Conservation (phyloP, 2,888 invertebrate species). For the Hemaris fuciformis region DNA sequence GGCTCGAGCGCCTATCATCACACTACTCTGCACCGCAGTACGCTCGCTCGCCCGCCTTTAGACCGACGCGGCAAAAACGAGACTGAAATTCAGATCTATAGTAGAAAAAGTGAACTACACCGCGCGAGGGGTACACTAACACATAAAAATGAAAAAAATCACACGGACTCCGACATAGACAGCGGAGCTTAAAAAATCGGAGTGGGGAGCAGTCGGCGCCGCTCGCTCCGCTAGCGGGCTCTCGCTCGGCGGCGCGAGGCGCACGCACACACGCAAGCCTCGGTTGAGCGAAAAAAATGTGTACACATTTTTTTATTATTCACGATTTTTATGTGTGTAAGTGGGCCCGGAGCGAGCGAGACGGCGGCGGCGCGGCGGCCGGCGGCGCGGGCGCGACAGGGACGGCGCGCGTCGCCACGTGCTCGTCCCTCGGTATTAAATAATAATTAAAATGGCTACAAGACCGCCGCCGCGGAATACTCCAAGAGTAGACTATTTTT, state of each 20-base stretch:
- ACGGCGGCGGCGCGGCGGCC: constrained; percentile 43
- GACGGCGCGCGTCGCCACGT: constrained; percentile 73
- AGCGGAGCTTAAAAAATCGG: constrained; percentile 78
- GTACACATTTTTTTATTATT: constrained; percentile 82
- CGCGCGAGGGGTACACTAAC: constrained; percentile 81
- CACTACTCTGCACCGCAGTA: constrained; percentile 74
- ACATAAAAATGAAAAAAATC: constrained; percentile 81
- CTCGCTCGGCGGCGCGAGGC: constrained; percentile 71
- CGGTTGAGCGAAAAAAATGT: constrained; percentile 81
- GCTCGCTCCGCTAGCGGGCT: constrained; percentile 50
- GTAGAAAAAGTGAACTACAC: constrained; percentile 83
- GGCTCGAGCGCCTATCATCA: constrained; percentile 57
- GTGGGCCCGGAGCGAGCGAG: constrained; percentile 72
- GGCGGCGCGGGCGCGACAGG: constrained; percentile 40
- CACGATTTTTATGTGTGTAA: constrained; percentile 82
- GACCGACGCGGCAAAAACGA: constrained; percentile 82
- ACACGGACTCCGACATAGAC: constrained; percentile 74
- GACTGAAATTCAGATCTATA: constrained; percentile 83
- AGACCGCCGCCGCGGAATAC: constrained; percentile 76
- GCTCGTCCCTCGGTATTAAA: constrained; percentile 81
- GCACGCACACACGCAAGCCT: constrained; percentile 67
- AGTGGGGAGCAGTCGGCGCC: constrained; percentile 64
- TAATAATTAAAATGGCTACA: constrained; percentile 82
- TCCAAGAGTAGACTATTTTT: constrained; percentile 80
- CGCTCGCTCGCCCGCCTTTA: constrained; percentile 77